phyloP scores from a whole-genome alignment of 1,140 invertebrate genomes.

The Venturia canescens region DNA sequence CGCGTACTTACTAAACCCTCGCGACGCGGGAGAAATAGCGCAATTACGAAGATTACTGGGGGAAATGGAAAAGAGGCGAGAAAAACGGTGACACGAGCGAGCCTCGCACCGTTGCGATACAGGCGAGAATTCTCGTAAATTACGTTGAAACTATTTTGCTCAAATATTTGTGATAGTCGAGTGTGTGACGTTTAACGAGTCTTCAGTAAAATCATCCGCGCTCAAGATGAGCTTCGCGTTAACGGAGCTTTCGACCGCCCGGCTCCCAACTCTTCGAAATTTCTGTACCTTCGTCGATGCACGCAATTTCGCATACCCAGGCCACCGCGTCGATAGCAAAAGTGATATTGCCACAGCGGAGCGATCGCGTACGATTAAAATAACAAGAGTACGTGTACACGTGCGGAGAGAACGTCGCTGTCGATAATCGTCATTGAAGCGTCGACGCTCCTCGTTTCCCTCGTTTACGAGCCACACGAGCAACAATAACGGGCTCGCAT shows the following conservation, averaged over 20 bases:
- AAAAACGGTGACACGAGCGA: background rate
- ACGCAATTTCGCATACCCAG: background rate
- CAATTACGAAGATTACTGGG: background rate
- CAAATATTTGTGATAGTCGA: no score
- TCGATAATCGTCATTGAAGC: slow-evolving; percentile 35
- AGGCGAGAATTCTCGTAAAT: no score
- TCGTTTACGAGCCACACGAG: slow-evolving; percentile 30
- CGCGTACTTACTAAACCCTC: background rate
- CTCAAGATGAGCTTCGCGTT: no score
- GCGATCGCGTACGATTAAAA: slow-evolving; percentile 36
- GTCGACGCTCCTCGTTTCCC: slow-evolving; percentile 32
- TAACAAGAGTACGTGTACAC: slow-evolving; percentile 35
- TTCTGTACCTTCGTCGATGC: background rate
- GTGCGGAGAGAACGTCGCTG: slow-evolving; percentile 5
- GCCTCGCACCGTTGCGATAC: background rate
- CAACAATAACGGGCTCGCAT: slow-evolving; percentile 27
- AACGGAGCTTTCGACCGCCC: no score
- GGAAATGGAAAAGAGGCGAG: background rate
- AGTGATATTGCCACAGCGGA: background rate
- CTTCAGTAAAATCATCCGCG: no score
- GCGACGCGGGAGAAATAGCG: background rate
- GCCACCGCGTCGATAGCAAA: background rate
- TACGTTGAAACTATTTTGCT: no score
- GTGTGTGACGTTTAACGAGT: no score
- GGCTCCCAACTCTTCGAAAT: background rate